Conservation (phyloP, 2,797 vertebrate genomes). For the Lophotriccus pileatus region DNA sequence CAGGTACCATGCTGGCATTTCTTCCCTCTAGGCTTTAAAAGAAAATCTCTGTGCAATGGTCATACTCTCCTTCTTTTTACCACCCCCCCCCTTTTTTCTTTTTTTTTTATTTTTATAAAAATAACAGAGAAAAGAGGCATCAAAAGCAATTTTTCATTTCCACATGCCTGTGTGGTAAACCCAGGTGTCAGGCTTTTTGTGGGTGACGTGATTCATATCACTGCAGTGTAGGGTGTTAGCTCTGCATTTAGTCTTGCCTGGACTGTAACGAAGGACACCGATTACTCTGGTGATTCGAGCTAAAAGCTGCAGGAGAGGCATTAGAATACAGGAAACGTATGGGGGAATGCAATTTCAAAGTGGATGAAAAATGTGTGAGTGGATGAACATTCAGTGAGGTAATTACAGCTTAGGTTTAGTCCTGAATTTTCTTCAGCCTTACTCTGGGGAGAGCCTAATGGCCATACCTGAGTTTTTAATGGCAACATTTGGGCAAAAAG, state of each 20-base stretch:
- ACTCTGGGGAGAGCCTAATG: constrained; percentile 60
- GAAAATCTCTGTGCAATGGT: not conserved
- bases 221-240: constrained; percentile 31
- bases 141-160: constrained; percentile 55
- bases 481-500: constrained; percentile 67
- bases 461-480: constrained; percentile 65
- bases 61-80: not conserved
- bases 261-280: constrained; percentile 34
- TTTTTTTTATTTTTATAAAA: not conserved
- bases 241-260: constrained; percentile 58
- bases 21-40: not conserved
- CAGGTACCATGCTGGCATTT: not conserved
- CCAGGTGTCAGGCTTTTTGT: constrained; percentile 57
- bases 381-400: constrained; percentile 58
- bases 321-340: constrained; percentile 64
- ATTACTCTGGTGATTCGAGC: constrained; percentile 56
- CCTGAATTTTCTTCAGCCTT: constrained; percentile 62
- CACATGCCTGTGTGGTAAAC: not conserved
- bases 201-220: constrained; percentile 33
- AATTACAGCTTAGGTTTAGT: constrained; percentile 61
- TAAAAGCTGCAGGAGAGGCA: constrained; percentile 62
- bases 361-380: constrained; percentile 64
- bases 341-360: constrained; percentile 56
- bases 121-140: constrained; percentile 13
- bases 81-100: too few relatives aligned